These are phyloP conservation scores for Aphidius gifuensis DNA, from an alignment of 1,140 invertebrate genomes.

Conservation along the genomic window DNA sequence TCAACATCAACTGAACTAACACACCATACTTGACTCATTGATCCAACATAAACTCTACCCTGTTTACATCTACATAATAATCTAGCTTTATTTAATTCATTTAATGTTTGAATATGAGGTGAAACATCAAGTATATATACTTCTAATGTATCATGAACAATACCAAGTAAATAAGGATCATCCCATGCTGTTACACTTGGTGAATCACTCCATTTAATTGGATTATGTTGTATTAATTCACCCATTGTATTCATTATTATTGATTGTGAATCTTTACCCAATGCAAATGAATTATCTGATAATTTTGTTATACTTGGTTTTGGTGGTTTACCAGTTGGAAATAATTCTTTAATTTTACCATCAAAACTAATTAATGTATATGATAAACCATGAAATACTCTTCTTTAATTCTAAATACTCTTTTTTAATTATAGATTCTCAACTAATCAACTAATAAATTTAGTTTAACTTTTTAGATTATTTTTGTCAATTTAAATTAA, in stretches of 20 bases:
- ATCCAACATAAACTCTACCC: constrained; percentile 83
- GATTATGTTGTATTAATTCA: constrained; percentile 65
- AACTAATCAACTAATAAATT: too few relatives aligned
- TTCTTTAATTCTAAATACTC: too few relatives aligned
- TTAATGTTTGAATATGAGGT: constrained; percentile 56
- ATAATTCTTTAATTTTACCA: constrained; percentile 75
- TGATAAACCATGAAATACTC: constrained; percentile 45
- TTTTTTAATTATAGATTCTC: too few relatives aligned
- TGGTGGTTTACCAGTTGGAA: constrained; percentile 78
- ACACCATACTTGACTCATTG: constrained; percentile 83
- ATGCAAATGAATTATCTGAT: constrained; percentile 69
- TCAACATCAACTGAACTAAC: constrained; percentile 73
- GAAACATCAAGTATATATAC: constrained; percentile 73
- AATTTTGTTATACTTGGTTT: constrained; percentile 81
- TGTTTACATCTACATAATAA: constrained; percentile 68
- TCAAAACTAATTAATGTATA: constrained; percentile 48
- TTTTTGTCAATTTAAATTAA: too few relatives aligned
- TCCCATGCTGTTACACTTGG: constrained; percentile 84
- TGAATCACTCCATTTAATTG: constrained; percentile 80
- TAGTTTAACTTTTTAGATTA: too few relatives aligned
- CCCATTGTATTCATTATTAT: constrained; percentile 76
- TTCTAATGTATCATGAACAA: constrained; percentile 78
- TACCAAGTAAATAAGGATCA: constrained; percentile 83
- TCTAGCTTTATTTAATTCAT: constrained; percentile 68
- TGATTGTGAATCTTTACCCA: constrained; percentile 81